These are phyloP conservation scores for Chlorocebus sabaeus DNA, from an alignment of 2,113 vertebrate genomes.

Conservation along the genomic window DNA sequence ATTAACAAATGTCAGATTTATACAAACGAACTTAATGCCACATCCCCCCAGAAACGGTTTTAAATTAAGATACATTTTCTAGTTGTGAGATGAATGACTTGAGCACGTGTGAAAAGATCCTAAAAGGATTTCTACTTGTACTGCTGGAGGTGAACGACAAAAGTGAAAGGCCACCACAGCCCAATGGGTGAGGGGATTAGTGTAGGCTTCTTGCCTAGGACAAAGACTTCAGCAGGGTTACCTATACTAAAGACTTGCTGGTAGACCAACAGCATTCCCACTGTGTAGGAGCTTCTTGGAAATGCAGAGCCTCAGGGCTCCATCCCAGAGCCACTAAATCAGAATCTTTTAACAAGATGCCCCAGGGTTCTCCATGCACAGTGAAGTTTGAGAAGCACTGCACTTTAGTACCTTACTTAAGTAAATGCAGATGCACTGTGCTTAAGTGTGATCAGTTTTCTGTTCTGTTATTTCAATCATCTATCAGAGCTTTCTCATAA, in stretches of 20 bases:
- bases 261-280: rapidly evolving
- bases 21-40: not conserved
- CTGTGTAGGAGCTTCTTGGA: not conserved
- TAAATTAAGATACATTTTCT: not conserved
- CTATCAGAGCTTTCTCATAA: not conserved
- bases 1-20: not conserved
- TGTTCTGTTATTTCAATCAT: not conserved
- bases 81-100: not conserved
- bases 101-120: not conserved
- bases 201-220: not conserved
- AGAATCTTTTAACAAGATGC: not conserved
- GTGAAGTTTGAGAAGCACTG: not conserved
- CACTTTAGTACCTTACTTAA: not conserved
- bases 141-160: not conserved
- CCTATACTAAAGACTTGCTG: not conserved
- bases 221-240: not conserved
- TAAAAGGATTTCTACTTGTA: not conserved
- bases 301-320: not conserved
- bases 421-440: not conserved
- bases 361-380: too few relatives aligned
- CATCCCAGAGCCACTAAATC: not conserved
- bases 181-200: rapidly evolving
- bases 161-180: not conserved
- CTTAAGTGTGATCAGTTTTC: not conserved
- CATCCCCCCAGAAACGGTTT: not conserved